Base-by-base conservation (phyloP, 23 tunicate species). In the Botrylloides violaceus region DNA sequence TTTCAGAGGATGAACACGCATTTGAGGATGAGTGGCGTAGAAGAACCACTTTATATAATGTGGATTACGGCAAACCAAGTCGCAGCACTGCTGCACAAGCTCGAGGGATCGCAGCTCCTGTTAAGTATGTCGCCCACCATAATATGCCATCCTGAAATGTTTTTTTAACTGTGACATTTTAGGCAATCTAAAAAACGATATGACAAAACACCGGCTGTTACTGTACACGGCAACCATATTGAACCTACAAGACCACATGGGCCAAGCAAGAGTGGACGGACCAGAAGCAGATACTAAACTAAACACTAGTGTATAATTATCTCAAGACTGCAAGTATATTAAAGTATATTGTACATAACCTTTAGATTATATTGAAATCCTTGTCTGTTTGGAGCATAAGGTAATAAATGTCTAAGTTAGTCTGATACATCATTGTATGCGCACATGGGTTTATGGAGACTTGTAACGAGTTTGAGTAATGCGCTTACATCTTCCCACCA, bases 231-330 rank as follows among this genome's bases (percentile, higher is more conserved):
- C 24, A 61, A 38, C 20, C 38, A 29, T 23, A 31, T 63, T 29
- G 70, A 63, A 33, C 34, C 72, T 5, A n/a, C 77, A 18, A 38
- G 88, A 28, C 81, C 81, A 2, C 50, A 43, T 36, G 88, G 88
- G 36, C 88, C 88, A 22, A 76, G 81, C 43, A 82, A 82, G 59
- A 74, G 76, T 39, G 88, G 88, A 36, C 27, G 88, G 29, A 22
- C 66, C 59, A 27, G 75, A 4, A 2, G 74, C 74, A 68, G 37
- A 43, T 68, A 68, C 47, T 68, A 68, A 23, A n/a, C n/a, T n/a
- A n/a, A n/a, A n/a, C n/a, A n/a, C n/a, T n/a, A n/a, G n/a, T n/a
- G n/a, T n/a, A n/a, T n/a, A n/a, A n/a, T n/a, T n/a, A n/a, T n/a
- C n/a, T n/a, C n/a, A n/a, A n/a, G n/a, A n/a, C n/a, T n/a, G n/a